Percentiles rank a stretch among this genome's conserved stretches.
Evolutionary conservation across 2,888 invertebrate genomes (phyloP).

Genomic region (Timandra comae): DNA sequence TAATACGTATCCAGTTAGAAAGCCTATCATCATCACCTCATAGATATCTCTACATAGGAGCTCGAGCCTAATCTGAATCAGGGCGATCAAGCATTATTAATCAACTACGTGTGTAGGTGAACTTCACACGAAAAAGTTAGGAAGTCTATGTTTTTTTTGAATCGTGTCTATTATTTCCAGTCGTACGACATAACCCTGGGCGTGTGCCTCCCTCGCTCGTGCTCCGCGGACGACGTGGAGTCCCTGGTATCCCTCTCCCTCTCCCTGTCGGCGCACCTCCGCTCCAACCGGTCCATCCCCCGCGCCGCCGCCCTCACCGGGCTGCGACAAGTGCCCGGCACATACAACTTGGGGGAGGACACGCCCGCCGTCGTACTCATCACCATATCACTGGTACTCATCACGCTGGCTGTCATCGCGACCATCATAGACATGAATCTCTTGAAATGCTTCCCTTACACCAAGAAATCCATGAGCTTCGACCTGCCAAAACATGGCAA

Average conservation of each 20-base stretch:
- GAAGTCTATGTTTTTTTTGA: too few relatives aligned
- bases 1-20: too few relatives aligned
- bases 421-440: slow-evolving; percentile 62
- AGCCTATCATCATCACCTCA: too few relatives aligned
- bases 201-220: slow-evolving; percentile 67
- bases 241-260: slow-evolving; percentile 67
- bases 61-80: too few relatives aligned
- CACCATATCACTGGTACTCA: slow-evolving; percentile 38
- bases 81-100: too few relatives aligned
- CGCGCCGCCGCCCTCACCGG: slow-evolving; percentile 44
- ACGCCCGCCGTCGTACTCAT: slow-evolving; percentile 45
- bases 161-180: too few relatives aligned
- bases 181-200: slow-evolving; percentile 53
- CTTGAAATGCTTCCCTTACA: slow-evolving; percentile 39
- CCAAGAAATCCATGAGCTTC: slow-evolving; percentile 46
- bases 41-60: too few relatives aligned
- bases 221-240: slow-evolving; percentile 54
- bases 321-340: slow-evolving; percentile 38
- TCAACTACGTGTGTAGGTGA: too few relatives aligned
- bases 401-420: slow-evolving; percentile 49
- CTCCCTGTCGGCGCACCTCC: slow-evolving; percentile 59
- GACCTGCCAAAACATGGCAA: slow-evolving; percentile 54
- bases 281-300: slow-evolving; percentile 49
- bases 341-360: slow-evolving; percentile 44
- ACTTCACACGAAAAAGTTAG: too few relatives aligned